Evolutionary conservation across 2,888 invertebrate species (phyloP).

Genomic region (Hydrotaea cyrtoneurina): DNA sequence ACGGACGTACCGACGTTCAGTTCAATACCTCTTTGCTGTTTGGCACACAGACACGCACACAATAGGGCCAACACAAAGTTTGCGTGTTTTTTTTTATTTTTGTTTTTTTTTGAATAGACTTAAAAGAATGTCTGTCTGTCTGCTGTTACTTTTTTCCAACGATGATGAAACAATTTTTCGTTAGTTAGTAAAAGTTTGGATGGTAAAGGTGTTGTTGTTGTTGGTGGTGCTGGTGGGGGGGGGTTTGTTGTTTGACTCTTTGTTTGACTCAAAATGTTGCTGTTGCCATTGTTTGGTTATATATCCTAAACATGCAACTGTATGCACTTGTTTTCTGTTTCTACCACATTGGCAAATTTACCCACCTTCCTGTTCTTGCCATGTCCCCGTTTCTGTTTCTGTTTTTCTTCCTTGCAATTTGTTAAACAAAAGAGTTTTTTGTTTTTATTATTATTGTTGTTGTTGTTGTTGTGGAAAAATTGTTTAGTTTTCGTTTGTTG

Average conservation of each 20-base stretch:
- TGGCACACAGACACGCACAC: slow-evolving; percentile 46
- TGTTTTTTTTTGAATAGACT: slow-evolving; percentile 23
- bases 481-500: slow-evolving; percentile 41
- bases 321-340: slow-evolving; percentile 33
- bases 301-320: slow-evolving; percentile 65
- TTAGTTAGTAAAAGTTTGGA: slow-evolving; percentile 12
- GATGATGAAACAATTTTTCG: slow-evolving; percentile 22
- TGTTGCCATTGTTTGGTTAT: slow-evolving; percentile 33
- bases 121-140: slow-evolving; percentile 23
- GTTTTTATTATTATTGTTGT: slow-evolving; percentile 37
- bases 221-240: no score
- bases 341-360: neutral
- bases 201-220: slow-evolving; percentile 30
- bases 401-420: slow-evolving; percentile 53
- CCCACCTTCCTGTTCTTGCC: neutral
- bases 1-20: slow-evolving; percentile 40
- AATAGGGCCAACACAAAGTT: slow-evolving; percentile 37
- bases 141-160: neutral
- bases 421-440: slow-evolving; percentile 62
- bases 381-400: neutral
- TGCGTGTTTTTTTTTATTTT: slow-evolving; percentile 14
- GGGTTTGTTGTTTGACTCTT: no score
- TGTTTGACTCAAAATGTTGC: neutral
- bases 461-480: slow-evolving; percentile 11
- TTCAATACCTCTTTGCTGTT: slow-evolving; percentile 60